A percentile compares a stretch with the other conserved stretches of the same genome.
phyloP scores from a whole-genome alignment of 2,888 invertebrate genomes.

The Patella depressa region DNA sequence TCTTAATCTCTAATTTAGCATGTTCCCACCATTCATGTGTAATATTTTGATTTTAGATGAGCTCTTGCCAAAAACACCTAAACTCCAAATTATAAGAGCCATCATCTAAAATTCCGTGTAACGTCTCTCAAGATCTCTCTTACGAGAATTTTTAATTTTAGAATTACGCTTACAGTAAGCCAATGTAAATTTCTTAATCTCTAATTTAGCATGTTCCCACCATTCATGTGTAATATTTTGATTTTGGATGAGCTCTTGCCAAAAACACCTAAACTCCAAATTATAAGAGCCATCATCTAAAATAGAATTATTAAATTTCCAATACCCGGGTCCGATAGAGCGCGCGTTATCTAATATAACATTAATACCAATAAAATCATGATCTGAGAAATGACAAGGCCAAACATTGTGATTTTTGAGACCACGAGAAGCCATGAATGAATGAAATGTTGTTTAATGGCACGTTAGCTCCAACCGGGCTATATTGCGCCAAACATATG shows the following conservation, averaged over 20 bases:
- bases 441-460: no score
- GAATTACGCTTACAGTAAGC: not conserved
- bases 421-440: no score
- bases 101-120: not conserved
- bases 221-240: not conserved
- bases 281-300: not conserved
- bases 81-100: not conserved
- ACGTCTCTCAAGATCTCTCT: not conserved
- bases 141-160: not conserved
- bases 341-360: not conserved
- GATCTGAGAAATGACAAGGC: constrained; percentile 7
- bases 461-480: no score
- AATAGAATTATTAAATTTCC: constrained; percentile 2
- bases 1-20: not conserved
- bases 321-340: not conserved
- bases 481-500: no score
- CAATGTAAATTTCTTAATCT: not conserved
- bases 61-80: not conserved
- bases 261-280: not conserved
- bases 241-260: not conserved
- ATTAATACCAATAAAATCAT: not conserved
- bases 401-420: not conserved
- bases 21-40: not conserved
- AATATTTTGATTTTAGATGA: not conserved
- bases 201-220: not conserved